Evolutionary conservation across 2,888 invertebrate genomes (phyloP).

Genomic region (Drosophila mayaguana): DNA sequence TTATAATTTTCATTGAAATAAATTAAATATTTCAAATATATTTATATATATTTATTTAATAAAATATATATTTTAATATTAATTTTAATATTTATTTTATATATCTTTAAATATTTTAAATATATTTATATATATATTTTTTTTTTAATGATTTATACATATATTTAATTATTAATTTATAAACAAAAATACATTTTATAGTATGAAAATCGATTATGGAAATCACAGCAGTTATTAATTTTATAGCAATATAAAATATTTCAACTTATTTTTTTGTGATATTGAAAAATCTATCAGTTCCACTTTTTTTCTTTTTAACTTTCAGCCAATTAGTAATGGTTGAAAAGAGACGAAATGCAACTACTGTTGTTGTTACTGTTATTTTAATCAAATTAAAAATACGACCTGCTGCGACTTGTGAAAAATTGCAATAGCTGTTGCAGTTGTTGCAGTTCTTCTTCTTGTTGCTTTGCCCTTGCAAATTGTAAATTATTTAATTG

Average conservation of each 20-base stretch:
- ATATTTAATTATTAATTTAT: not conserved
- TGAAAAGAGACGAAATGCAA: not conserved
- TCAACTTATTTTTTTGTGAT: not conserved
- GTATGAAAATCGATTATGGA: too few species aligned
- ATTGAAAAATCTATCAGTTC: not conserved
- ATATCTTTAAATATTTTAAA: not conserved
- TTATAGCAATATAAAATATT: not conserved
- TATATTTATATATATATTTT: too few species aligned
- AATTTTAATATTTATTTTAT: not conserved
- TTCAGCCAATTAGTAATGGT: constrained; percentile 9
- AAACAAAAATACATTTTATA: too few species aligned
- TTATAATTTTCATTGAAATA: too few species aligned
- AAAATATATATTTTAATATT: not conserved
- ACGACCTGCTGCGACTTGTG: constrained; percentile 65
- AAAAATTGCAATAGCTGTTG: constrained; percentile 42
- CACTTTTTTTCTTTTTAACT: too few species aligned
- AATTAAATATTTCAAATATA: too few species aligned
- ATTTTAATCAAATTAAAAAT: constrained; percentile 75
- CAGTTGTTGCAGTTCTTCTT: not conserved
- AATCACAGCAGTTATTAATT: too few species aligned
- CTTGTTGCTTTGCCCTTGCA: constrained; percentile 37
- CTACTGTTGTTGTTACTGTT: constrained; percentile 20
- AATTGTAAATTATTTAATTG: constrained; percentile 74
- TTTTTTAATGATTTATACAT: too few species aligned
- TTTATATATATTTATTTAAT: not conserved